These are phyloP conservation scores for Neodontobutis hainanensis DNA, from an alignment of 2,113 vertebrate genomes.

Conservation along the genomic window DNA sequence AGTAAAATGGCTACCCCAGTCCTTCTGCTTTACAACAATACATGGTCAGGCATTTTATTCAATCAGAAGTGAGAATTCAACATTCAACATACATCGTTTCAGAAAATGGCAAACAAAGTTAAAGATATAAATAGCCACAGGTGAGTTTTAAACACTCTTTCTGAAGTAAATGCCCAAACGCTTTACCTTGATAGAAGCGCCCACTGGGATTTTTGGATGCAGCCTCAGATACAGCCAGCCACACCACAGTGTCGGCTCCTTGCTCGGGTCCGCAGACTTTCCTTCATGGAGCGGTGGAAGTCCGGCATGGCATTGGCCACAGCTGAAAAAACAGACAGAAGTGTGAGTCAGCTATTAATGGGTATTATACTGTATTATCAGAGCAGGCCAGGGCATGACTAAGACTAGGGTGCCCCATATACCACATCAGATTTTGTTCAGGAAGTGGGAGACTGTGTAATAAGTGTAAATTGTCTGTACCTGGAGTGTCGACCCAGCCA, in stretches of 20 bases:
- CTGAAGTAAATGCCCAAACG: not conserved
- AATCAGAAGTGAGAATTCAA: too few relatives aligned
- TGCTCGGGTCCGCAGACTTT: constrained; percentile 78
- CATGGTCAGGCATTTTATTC: too few relatives aligned
- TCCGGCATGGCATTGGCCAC: constrained; percentile 81
- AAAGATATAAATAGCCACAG: too few relatives aligned
- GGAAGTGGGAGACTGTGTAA: not conserved
- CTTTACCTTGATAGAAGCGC: constrained; percentile 77
- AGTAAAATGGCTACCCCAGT: too few relatives aligned
- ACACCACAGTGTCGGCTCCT: constrained; percentile 80
- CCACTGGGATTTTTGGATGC: constrained; percentile 71
- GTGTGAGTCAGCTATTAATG: not conserved
- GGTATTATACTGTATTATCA: too few relatives aligned
- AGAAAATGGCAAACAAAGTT: too few relatives aligned
- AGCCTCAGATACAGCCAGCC: constrained; percentile 78
- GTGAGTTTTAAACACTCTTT: too few relatives aligned
- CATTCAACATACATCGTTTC: too few relatives aligned
- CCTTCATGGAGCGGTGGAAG: constrained; percentile 81
- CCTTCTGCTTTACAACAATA: too few relatives aligned
- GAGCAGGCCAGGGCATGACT: too few relatives aligned
- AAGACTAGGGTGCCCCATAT: too few relatives aligned
- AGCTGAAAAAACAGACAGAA: constrained; percentile 52
- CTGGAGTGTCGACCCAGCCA: constrained; percentile 83
- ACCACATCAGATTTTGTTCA: not conserved
- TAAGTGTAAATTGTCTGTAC: constrained; percentile 41